A percentile compares a stretch with the other conserved stretches of the same genome.
Conservation (phyloP, 2,888 invertebrate genomes). For the Eustalomyia histrio region DNA sequence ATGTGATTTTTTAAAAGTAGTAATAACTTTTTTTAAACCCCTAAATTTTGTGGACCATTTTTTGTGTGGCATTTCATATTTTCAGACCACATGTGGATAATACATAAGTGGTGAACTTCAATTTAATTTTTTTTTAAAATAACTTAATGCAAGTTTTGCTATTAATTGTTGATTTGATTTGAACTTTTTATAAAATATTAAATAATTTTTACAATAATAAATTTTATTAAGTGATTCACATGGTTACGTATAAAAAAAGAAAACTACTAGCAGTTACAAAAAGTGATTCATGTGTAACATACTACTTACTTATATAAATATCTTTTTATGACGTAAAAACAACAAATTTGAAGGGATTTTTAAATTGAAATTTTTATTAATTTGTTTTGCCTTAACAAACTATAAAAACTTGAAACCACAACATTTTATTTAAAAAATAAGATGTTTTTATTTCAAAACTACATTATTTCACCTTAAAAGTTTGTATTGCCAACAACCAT, state of each 20-base stretch:
- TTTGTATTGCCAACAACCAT: neutral
- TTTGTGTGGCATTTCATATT: too few relatives aligned
- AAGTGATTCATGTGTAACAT: conserved; percentile 39
- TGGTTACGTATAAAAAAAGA: neutral
- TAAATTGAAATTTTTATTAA: neutral
- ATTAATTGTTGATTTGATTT: neutral
- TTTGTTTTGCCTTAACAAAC: neutral
- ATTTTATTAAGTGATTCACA: conserved; percentile 22
- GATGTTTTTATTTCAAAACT: neutral
- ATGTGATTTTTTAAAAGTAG: too few relatives aligned
- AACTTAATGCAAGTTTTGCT: too few relatives aligned
- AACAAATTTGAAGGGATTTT: neutral
- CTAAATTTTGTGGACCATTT: too few relatives aligned
- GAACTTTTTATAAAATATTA: conserved; percentile 35
- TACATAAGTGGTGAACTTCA: too few relatives aligned
- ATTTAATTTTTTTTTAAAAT: too few relatives aligned
- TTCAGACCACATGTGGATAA: too few relatives aligned
- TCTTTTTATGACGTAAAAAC: neutral
- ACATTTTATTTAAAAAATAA: neutral
- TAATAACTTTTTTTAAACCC: too few relatives aligned
- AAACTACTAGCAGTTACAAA: neutral
- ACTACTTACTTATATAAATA: too few relatives aligned
- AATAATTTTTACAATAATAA: conserved; percentile 37
- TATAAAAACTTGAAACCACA: neutral
- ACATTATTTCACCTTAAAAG: neutral